phyloP scores from a whole-genome alignment of 2,797 vertebrate species.

The Myotis myotis region DNA sequence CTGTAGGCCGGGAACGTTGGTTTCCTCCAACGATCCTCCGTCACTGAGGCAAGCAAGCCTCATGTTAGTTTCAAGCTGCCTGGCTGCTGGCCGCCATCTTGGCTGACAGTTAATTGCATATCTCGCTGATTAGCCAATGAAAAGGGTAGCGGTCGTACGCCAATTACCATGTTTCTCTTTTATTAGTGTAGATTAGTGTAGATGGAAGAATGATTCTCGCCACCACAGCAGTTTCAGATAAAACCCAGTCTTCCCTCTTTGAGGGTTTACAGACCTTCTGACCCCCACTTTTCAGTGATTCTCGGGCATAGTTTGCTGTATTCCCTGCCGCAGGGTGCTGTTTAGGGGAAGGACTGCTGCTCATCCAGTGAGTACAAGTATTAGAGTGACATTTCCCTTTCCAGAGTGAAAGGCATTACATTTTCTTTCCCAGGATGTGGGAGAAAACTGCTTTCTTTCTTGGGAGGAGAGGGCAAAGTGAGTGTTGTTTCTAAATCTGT shows the following conservation, averaged over 20 bases:
- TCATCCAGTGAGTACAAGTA: background rate
- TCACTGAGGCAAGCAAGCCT: no score
- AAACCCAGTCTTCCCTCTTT: background rate
- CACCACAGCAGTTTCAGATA: background rate
- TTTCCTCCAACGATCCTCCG: no score
- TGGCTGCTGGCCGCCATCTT: no score
- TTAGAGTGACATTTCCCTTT: constrained; percentile 36
- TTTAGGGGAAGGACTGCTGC: background rate
- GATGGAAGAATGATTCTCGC: background rate
- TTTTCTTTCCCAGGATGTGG: constrained; percentile 30
- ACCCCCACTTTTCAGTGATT: background rate
- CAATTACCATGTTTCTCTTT: no score
- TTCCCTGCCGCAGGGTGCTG: background rate
- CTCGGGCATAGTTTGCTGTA: background rate
- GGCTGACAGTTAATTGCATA: no score
- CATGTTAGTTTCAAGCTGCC: no score
- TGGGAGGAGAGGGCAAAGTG: background rate
- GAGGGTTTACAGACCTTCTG: background rate
- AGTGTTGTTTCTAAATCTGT: background rate
- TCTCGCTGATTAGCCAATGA: no score
- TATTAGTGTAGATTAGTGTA: no score
- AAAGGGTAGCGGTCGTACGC: no score
- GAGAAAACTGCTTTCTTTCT: background rate
- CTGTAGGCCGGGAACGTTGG: no score
- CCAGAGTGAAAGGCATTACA: constrained; percentile 24